Conservation (phyloP, 1,140 invertebrate genomes). For the Bombus impatiens region DNA sequence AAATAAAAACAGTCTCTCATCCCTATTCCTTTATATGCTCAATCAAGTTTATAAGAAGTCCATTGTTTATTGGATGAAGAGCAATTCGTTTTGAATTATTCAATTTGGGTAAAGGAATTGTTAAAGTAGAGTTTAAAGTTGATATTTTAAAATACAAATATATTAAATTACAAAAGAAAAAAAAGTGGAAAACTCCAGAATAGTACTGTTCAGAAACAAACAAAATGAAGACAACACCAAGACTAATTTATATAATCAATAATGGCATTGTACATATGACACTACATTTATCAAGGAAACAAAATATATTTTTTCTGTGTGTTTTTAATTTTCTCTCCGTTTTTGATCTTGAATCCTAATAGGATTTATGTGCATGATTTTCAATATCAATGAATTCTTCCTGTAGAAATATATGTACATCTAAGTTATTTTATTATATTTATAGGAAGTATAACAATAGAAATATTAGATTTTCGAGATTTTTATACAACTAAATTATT, state of each 20-base stretch:
- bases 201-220: constrained; percentile 50
- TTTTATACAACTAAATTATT: constrained; percentile 62
- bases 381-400: constrained; percentile 48
- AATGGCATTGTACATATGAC: constrained; percentile 79
- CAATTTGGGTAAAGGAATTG: constrained; percentile 29
- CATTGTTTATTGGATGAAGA: constrained; percentile 21
- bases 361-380: constrained; percentile 27
- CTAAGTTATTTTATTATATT: constrained; percentile 43
- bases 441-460: constrained; percentile 9
- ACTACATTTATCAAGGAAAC: constrained; percentile 73
- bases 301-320: constrained; percentile 72
- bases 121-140: constrained; percentile 33
- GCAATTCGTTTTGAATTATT: constrained; percentile 31
- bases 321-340: constrained; percentile 70
- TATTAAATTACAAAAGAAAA: constrained; percentile 31
- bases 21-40: constrained; percentile 60
- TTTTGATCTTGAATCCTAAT: constrained; percentile 35
- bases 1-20: constrained; percentile 60
- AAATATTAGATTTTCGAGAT: constrained; percentile 46
- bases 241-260: constrained; percentile 76
- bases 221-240: constrained; percentile 63
- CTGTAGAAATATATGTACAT: constrained; percentile 8
- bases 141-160: constrained; percentile 32
- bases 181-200: constrained; percentile 35
- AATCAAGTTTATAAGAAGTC: constrained; percentile 42